These are phyloP conservation scores for Vanessa cardui DNA, from an alignment of 2,888 invertebrate genomes.

Conservation along the genomic window DNA sequence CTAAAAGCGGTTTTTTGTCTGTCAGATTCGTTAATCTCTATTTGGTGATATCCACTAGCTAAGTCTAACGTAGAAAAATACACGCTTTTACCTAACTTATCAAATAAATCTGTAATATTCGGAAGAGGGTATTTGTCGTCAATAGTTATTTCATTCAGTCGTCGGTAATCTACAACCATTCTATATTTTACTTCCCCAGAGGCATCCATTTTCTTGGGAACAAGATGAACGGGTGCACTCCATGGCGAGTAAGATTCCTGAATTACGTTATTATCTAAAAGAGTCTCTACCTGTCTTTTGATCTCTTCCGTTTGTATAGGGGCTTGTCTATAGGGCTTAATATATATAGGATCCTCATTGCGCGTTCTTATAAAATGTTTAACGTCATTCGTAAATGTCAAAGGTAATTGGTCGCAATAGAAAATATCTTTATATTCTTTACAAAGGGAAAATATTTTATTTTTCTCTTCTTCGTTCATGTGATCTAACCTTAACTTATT, in stretches of 20 bases:
- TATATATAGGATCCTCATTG: conserved; percentile 41
- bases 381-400: conserved; percentile 42
- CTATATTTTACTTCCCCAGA: conserved; percentile 39
- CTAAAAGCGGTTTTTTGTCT: no score
- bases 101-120: conserved; percentile 36
- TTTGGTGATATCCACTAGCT: conserved; percentile 45
- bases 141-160: conserved; percentile 42
- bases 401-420: conserved; percentile 20
- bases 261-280: conserved; percentile 33
- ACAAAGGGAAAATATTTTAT: conserved; percentile 24
- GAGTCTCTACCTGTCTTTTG: conserved; percentile 7
- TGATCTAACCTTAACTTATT: conserved; percentile 29
- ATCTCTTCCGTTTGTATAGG: conserved; percentile 33
- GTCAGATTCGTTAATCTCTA: conserved; percentile 41
- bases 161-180: conserved; percentile 44
- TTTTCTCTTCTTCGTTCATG: conserved; percentile 35
- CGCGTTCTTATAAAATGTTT: conserved; percentile 47
- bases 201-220: conserved; percentile 43
- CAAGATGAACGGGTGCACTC: conserved; percentile 45
- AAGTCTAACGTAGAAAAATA: conserved; percentile 46
- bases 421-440: conserved; percentile 45
- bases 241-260: conserved; percentile 38
- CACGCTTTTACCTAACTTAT: conserved; percentile 41
- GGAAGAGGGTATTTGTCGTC: conserved; percentile 45
- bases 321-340: conserved; percentile 35